phyloP scores from a whole-genome alignment of 2,888 invertebrate genomes.

The Crioceris asparagi region DNA sequence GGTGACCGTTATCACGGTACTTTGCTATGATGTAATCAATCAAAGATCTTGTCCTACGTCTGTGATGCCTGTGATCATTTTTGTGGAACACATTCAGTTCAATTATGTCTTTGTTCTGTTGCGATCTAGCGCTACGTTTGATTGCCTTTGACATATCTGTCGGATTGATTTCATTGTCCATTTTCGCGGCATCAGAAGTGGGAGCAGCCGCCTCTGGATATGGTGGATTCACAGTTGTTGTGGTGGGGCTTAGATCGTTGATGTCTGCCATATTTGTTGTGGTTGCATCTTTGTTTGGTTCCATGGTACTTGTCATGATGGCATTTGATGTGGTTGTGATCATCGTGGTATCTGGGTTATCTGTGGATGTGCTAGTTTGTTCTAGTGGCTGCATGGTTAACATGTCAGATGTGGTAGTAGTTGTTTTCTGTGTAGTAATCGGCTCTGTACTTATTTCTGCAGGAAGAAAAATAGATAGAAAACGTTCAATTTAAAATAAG shows the following conservation, averaged over 20 bases:
- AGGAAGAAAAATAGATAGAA: too few relatives aligned
- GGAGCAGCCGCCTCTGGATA: not conserved
- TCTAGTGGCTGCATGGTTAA: too few relatives aligned
- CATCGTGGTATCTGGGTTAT: too few relatives aligned
- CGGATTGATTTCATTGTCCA: not conserved
- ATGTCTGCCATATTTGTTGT: not conserved
- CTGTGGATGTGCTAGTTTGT: too few relatives aligned
- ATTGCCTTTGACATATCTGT: not conserved
- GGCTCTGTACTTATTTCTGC: too few relatives aligned
- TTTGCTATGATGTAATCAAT: slow-evolving; percentile 34
- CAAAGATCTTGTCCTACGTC: slow-evolving; percentile 16
- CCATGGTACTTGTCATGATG: too few relatives aligned
- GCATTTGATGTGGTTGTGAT: too few relatives aligned
- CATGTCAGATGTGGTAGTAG: too few relatives aligned
- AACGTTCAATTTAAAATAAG: too few relatives aligned
- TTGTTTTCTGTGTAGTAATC: not conserved
- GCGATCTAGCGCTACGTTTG: not conserved
- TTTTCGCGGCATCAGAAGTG: not conserved
- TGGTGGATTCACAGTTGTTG: not conserved
- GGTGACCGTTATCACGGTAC: slow-evolving; percentile 26
- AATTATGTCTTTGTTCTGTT: slow-evolving; percentile 4
- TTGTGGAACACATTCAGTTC: slow-evolving; percentile 6
- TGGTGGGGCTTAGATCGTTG: not conserved
- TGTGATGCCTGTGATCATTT: too few relatives aligned
- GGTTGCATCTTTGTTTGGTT: not conserved